phyloP scores from a whole-genome alignment of 2,888 invertebrate genomes.

The Lithophane ornitopus region DNA sequence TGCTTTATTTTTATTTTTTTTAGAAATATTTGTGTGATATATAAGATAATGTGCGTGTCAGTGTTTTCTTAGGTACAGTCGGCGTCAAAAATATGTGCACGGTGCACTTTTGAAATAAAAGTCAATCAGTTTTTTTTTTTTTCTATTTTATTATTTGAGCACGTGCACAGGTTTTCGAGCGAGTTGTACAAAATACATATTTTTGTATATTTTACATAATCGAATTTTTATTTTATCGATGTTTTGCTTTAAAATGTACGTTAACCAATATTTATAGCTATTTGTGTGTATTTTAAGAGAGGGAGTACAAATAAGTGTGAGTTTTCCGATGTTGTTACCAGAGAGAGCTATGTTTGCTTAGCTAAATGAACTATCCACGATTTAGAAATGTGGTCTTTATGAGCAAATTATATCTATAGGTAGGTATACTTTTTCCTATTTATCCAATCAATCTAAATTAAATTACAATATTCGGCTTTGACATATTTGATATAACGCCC shows the following conservation, averaged over 20 bases:
- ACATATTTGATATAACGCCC: slow-evolving; percentile 26
- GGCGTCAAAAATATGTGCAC: slow-evolving; percentile 47
- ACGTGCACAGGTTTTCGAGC: slow-evolving; percentile 41
- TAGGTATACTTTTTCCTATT: slow-evolving; percentile 34
- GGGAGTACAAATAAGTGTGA: slow-evolving; percentile 66
- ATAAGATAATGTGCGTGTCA: slow-evolving; percentile 49
- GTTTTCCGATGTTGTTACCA: slow-evolving; percentile 35
- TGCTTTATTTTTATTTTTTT: slow-evolving; percentile 45
- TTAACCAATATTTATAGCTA: slow-evolving; percentile 63
- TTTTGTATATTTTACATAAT: slow-evolving; percentile 65
- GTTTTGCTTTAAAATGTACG: slow-evolving; percentile 63
- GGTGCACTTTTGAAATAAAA: slow-evolving; percentile 10
- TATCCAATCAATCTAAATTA: slow-evolving; percentile 34
- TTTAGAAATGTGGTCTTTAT: slow-evolving; percentile 49
- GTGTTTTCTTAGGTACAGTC: slow-evolving; percentile 59
- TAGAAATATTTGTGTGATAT: slow-evolving; percentile 56
- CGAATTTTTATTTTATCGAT: slow-evolving; percentile 49
- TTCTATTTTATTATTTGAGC: slow-evolving; percentile 1
- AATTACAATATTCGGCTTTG: slow-evolving; percentile 40
- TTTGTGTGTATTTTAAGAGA: slow-evolving; percentile 64
- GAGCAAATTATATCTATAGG: slow-evolving; percentile 36
- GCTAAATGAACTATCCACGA: slow-evolving; percentile 49
- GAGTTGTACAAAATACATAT: slow-evolving; percentile 57
- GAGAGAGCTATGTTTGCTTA: slow-evolving; percentile 51
- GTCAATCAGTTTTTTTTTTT: not conserved